Percentiles rank a stretch among this genome's conserved stretches.
phyloP scores from a whole-genome alignment of 2,113 vertebrate species.

The Ammodytes marinus region DNA sequence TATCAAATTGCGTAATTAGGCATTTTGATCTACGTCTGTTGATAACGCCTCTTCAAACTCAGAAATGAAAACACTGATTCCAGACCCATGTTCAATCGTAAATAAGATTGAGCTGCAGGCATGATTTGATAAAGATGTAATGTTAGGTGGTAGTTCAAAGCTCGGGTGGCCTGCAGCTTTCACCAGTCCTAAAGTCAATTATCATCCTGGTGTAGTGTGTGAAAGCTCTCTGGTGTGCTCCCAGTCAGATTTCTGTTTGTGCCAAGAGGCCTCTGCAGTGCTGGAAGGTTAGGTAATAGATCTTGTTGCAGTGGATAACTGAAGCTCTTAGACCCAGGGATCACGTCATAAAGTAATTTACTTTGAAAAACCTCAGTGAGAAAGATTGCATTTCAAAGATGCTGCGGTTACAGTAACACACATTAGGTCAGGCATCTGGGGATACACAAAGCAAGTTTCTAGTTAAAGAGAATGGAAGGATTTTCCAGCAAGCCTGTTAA shows the following conservation, averaged over 20 bases:
- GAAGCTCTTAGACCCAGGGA: slow-evolving; percentile 23
- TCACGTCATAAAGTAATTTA: slow-evolving; percentile 35
- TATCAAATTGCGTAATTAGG: no score
- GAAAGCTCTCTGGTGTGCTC: slow-evolving; percentile 12
- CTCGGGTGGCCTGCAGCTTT: neutral
- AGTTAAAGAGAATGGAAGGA: slow-evolving; percentile 3
- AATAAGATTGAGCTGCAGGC: neutral
- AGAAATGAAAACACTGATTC: no score
- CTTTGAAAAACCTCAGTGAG: slow-evolving; percentile 45
- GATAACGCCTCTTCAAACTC: no score
- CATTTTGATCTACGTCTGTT: no score
- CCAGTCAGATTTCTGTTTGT: slow-evolving; percentile 18
- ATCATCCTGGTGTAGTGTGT: neutral
- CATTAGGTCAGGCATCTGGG: neutral
- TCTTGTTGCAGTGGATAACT: slow-evolving; percentile 34
- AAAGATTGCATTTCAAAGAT: slow-evolving; percentile 13
- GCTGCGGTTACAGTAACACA: slow-evolving; percentile 18
- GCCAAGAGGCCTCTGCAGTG: slow-evolving; percentile 26
- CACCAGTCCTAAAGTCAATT: slow-evolving; percentile 8
- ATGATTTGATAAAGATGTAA: slow-evolving; percentile 14
- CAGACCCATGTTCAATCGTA: no score
- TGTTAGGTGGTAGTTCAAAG: neutral
- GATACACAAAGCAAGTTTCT: slow-evolving; percentile 17
- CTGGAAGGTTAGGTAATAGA: slow-evolving; percentile 42
- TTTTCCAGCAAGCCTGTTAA: slow-evolving; percentile 39